Conservation (phyloP, 2,797 vertebrate genomes). For the Eulemur rubriventer region DNA sequence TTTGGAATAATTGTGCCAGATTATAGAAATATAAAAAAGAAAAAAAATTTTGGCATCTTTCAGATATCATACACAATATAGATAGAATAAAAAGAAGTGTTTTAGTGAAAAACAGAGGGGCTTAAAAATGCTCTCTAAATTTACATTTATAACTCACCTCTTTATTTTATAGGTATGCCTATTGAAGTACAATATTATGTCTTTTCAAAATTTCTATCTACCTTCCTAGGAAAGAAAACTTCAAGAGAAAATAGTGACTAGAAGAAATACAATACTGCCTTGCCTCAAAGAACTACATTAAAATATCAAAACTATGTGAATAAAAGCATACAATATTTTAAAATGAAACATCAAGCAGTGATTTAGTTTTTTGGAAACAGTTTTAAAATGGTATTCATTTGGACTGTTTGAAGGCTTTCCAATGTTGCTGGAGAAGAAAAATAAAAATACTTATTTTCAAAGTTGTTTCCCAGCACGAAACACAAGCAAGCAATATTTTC, state of each 20-base stretch:
- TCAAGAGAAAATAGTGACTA: slow-evolving; percentile 53
- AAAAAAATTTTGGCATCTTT: background rate
- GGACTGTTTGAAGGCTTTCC: slow-evolving; percentile 55
- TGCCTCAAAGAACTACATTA: slow-evolving; percentile 49
- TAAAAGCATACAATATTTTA: slow-evolving; percentile 58
- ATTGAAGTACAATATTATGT: background rate
- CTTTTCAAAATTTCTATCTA: slow-evolving; percentile 41
- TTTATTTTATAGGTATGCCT: background rate
- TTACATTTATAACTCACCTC: background rate
- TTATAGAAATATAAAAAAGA: background rate
- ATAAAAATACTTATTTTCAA: slow-evolving; percentile 61
- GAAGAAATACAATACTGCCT: slow-evolving; percentile 48
- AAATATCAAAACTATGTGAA: slow-evolving; percentile 62
- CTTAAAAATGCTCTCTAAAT: slow-evolving; percentile 14
- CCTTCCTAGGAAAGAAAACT: slow-evolving; percentile 37
- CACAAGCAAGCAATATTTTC: slow-evolving; percentile 68
- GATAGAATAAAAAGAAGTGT: background rate
- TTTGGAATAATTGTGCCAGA: slow-evolving; percentile 42
- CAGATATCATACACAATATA: background rate
- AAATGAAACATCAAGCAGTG: slow-evolving; percentile 68
- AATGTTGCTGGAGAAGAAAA: slow-evolving; percentile 61
- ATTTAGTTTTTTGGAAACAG: slow-evolving; percentile 44
- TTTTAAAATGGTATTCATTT: slow-evolving; percentile 65
- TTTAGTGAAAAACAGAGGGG: slow-evolving; percentile 17
- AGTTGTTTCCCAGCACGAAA: slow-evolving; percentile 65